These are phyloP conservation scores for Cossypha niveicapilla DNA, from an alignment of 2,797 vertebrate genomes.

Conservation along the genomic window DNA sequence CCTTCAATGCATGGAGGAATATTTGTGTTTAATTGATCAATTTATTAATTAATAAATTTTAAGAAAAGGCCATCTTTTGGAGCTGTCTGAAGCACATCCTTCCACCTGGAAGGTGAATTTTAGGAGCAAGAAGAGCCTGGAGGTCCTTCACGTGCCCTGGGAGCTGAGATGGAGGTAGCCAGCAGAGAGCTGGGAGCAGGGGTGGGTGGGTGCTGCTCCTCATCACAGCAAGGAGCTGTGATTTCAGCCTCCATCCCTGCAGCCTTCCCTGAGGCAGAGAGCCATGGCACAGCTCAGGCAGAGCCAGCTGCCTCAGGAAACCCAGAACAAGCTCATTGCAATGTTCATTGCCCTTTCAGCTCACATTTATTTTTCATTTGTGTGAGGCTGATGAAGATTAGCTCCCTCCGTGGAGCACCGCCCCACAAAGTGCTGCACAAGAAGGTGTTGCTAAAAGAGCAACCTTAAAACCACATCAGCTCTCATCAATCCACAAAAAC, in stretches of 20 bases:
- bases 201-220: not conserved
- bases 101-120: not conserved
- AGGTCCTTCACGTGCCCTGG: rapidly evolving
- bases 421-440: not conserved
- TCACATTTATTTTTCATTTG: not conserved
- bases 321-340: not conserved
- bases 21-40: not conserved
- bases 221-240: not conserved
- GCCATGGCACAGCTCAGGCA: not conserved
- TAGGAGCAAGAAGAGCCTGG: not conserved
- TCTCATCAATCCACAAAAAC: not conserved
- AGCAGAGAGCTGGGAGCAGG: not conserved
- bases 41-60: not conserved
- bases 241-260: not conserved
- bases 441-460: not conserved
- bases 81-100: not conserved
- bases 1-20: rapidly evolving
- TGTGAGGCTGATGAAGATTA: not conserved
- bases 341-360: not conserved
- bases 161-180: not conserved
- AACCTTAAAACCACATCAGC: not conserved
- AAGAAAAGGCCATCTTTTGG: not conserved
- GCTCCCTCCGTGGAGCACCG: rapidly evolving
- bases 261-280: not conserved
- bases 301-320: not conserved